Base-by-base conservation (phyloP, 2,888 invertebrate species). In the Lithophane socia region DNA sequence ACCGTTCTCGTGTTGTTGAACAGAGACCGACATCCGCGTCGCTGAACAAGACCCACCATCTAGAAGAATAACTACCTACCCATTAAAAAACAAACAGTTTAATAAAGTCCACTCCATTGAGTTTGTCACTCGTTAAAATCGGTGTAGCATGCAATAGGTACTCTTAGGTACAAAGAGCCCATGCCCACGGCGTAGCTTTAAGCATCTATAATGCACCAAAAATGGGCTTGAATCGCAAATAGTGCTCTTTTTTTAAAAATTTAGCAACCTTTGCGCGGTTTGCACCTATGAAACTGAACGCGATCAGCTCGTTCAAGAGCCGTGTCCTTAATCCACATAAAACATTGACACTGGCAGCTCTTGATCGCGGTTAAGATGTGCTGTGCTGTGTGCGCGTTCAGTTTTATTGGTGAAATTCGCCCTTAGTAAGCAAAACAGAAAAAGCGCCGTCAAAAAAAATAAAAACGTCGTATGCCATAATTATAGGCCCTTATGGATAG, bases 61-160 rank as follows among this genome's bases (percentile, higher is more conserved):
- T 77, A 77, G 68, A 83, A 44, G 37, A 61, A 24, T 49, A 16
- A 37, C 37, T 37, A 37, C 37, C 37, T 29, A 13, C 24, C 60
- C 69, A 83, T 73, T 64, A 78, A 79, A 73, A 82, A 76, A 79
- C 79, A 84, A 83, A 85, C 76, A 79, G 70, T 70, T 73, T 70
- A 68, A 75, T 80, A 78, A 83, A 79, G 12, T 73, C 67, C 70
- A 72, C 60, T 70, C 80, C 74, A 77, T 77, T 71, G 75, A 67
- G n/a, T 73, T 68, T 44, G 44, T 54, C 70, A 72, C 12, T 70
- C 75, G 70, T 80, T 75, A 86, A 87, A 81, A 74, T 70, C 72
- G 74, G 81, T 87, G 79, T 78, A 75, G 72, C 76, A 52, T 75
- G 61, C 29, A 58, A 64, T 69, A 37, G 37, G 37, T 37, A 74